Evolutionary conservation across 1,140 invertebrate species (phyloP), one percentile per base, ranked within the genome.

Genomic region (Diprion similis): DNA sequence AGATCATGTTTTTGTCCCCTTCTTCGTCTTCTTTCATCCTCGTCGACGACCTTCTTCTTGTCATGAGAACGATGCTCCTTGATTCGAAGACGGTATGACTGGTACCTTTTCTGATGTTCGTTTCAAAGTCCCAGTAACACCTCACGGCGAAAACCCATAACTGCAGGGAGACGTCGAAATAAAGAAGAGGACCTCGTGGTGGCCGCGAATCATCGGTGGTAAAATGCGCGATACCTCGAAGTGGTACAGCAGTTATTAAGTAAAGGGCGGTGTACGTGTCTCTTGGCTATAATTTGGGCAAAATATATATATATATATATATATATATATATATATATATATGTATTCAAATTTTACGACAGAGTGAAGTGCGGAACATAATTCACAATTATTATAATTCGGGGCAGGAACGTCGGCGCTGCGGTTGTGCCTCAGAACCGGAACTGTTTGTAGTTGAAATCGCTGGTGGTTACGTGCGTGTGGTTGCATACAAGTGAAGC

Each of bases 111-210:
- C 24, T 37, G 6, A 37, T 37, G 24, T 37, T 37, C 24, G 24
- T 37, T 37, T 37, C 24, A 37, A 37, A 37, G 24, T 37, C 24
- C 6, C 2, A 37, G 24, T 6, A 37, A 37, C 24, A 37, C 6
- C 24, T 37, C 6, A 37, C 24, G 24, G 24, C 24, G 24, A 37
- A 37, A 37, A 37, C 6, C 24, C 24, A 6, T 37, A 37, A 37
- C 24, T 37, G 24, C 2, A 37, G 24, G 24, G 78, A 76, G 75
- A 81, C 77, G 70, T 77, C 74, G 79, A 79, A 75, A 79, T 81
- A 79, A 73, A 75, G 73, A 78, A 79, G 81, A 17, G 17, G 13
- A 64, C 13, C 78, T 79, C 78, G 68, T 77, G 79, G 78, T 64
- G 59, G 59, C 6, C 24, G 24, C 24, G 24, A 37, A 37, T 37